phyloP scores from a whole-genome alignment of 1,140 invertebrate genomes.

The Aphelenchoides fujianensis region DNA sequence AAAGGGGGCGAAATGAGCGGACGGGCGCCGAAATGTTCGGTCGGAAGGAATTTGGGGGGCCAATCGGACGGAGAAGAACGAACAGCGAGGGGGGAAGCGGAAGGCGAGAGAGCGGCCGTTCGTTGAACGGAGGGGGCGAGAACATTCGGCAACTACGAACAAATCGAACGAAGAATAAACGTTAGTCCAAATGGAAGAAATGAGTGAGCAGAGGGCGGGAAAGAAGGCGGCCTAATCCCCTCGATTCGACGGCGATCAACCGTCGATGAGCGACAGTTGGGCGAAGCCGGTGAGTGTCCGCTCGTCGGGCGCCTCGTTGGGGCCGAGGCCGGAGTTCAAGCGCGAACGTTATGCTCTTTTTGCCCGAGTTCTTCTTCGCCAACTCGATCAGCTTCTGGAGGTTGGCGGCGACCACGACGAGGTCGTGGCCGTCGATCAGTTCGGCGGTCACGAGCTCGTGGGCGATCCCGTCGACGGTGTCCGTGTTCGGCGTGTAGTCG shows the following conservation, averaged over 20 bases:
- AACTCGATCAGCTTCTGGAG: slow-evolving; percentile 82
- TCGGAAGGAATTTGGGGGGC: too few relatives aligned
- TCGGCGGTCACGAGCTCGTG: slow-evolving; percentile 88
- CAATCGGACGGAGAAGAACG: too few relatives aligned
- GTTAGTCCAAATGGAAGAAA: too few relatives aligned
- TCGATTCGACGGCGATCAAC: not conserved
- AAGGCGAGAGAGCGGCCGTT: too few relatives aligned
- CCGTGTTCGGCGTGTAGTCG: slow-evolving; percentile 79
- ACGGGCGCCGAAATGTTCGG: too few relatives aligned
- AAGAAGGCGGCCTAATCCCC: not conserved
- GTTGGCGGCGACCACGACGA: slow-evolving; percentile 83
- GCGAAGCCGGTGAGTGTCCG: slow-evolving; percentile 90
- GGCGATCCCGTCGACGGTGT: slow-evolving; percentile 88
- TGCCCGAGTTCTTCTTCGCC: slow-evolving; percentile 61
- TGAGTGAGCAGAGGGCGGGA: not conserved
- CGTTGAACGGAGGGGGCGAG: too few relatives aligned
- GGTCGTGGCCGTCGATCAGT: slow-evolving; percentile 84
- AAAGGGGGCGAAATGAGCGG: too few relatives aligned
- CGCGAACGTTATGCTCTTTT: slow-evolving; percentile 79
- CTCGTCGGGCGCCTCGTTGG: slow-evolving; percentile 83
- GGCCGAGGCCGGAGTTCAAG: slow-evolving; percentile 77
- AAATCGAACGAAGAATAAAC: too few relatives aligned
- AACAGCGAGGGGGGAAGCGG: too few relatives aligned
- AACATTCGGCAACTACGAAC: too few relatives aligned
- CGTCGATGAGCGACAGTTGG: slow-evolving; percentile 74